Conservation (phyloP, 2,113 vertebrate genomes). For the Otus sunia region DNA sequence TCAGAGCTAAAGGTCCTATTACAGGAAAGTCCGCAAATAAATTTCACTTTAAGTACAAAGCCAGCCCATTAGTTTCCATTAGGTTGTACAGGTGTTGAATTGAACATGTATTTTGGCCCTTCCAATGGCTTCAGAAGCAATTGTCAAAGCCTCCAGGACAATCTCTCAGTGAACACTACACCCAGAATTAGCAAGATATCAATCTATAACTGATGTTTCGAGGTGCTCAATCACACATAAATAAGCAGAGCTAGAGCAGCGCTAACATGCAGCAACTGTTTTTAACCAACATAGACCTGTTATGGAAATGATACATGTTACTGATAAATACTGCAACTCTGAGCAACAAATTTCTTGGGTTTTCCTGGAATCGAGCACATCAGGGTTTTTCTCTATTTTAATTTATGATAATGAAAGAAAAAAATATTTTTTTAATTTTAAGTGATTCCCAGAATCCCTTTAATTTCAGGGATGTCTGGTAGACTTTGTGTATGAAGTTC, state of each 20-base stretch:
- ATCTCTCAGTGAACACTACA: background rate
- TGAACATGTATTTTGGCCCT: accelerated
- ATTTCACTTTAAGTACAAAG: background rate
- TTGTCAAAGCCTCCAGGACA: background rate
- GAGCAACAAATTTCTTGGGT: background rate
- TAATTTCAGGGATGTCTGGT: background rate
- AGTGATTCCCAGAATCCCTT: background rate
- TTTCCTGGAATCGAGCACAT: background rate
- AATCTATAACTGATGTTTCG: background rate
- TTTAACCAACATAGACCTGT: background rate
- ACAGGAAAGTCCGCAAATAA: background rate
- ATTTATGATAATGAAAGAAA: background rate
- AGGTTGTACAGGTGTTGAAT: background rate
- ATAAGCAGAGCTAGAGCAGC: background rate
- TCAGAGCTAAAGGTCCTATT: background rate
- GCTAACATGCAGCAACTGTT: background rate
- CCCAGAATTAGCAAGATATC: background rate
- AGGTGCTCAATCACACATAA: background rate
- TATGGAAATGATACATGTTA: accelerated
- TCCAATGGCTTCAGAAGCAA: background rate
- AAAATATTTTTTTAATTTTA: background rate
- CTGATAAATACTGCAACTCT: background rate
- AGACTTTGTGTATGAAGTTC: background rate
- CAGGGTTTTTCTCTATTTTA: background rate
- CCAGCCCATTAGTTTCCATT: background rate